Percentiles rank a stretch among this genome's conserved stretches.
Conservation (phyloP, 1,140 invertebrate genomes). For the Bombus superbus region DNA sequence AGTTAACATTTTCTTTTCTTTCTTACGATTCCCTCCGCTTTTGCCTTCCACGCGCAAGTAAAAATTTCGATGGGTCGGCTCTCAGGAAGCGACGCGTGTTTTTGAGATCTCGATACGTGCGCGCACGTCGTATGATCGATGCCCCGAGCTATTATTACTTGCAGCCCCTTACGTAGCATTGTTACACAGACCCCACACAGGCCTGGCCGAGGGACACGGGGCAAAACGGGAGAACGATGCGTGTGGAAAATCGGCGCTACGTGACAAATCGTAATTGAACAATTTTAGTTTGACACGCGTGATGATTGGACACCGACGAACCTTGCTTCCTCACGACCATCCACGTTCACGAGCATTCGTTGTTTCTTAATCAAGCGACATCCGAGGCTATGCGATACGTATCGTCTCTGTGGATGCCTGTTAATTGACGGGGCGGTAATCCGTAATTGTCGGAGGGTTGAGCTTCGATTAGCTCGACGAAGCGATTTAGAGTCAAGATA, state of each 20-base stretch:
- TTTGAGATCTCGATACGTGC: constrained; percentile 39
- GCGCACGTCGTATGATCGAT: constrained; percentile 63
- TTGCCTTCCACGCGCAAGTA: not conserved
- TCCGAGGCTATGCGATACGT: not conserved
- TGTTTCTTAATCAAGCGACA: constrained; percentile 4
- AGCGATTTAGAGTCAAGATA: not conserved
- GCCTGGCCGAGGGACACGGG: not conserved
- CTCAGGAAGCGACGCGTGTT: constrained; percentile 33
- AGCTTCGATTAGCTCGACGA: not conserved
- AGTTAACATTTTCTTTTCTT: too few species aligned
- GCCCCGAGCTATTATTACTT: constrained; percentile 69
- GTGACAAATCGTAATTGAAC: constrained; percentile 73
- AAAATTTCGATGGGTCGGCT: constrained; percentile 21
- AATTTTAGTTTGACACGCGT: constrained; percentile 63
- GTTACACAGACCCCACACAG: constrained; percentile 65
- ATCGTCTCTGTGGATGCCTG: not conserved
- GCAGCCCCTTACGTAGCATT: constrained; percentile 69
- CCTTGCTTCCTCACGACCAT: constrained; percentile 22
- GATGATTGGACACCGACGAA: constrained; percentile 34
- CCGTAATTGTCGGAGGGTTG: not conserved
- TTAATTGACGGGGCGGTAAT: constrained; percentile 16
- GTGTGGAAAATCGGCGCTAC: constrained; percentile 68
- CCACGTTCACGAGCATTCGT: not conserved
- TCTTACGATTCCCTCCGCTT: not conserved
- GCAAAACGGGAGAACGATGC: constrained; percentile 20